These are phyloP conservation scores for Myotis vivesi DNA, from an alignment of 2,797 vertebrate genomes.

Conservation along the genomic window DNA sequence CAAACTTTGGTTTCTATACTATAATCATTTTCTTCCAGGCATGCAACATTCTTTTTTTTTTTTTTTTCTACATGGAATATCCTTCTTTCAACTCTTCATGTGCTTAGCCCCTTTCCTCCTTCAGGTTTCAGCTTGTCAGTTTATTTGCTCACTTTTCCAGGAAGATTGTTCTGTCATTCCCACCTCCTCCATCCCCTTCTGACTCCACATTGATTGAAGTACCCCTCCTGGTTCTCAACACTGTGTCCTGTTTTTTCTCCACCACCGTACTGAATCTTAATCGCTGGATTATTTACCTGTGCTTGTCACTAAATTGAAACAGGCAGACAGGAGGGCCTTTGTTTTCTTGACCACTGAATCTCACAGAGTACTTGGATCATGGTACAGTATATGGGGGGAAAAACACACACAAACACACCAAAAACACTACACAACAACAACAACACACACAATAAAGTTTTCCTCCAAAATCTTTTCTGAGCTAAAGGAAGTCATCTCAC, in stretches of 20 bases:
- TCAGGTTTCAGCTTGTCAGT: background rate
- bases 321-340: background rate
- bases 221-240: background rate
- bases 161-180: background rate
- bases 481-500: background rate
- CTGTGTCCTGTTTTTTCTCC: background rate
- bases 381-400: background rate
- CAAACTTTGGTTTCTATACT: background rate
- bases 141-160: background rate
- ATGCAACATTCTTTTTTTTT: background rate
- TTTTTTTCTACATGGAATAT: background rate
- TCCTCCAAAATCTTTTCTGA: background rate
- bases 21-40: background rate
- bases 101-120: background rate
- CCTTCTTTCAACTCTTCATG: background rate
- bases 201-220: background rate
- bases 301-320: background rate
- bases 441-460: background rate
- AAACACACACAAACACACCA: background rate
- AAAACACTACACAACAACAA: background rate
- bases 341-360: background rate
- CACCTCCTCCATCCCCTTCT: rapidly evolving
- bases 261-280: background rate
- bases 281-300: background rate
- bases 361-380: background rate